These are phyloP conservation scores for Holacanthus passer DNA, from an alignment of 2,113 vertebrate species.

Conservation along the genomic window DNA sequence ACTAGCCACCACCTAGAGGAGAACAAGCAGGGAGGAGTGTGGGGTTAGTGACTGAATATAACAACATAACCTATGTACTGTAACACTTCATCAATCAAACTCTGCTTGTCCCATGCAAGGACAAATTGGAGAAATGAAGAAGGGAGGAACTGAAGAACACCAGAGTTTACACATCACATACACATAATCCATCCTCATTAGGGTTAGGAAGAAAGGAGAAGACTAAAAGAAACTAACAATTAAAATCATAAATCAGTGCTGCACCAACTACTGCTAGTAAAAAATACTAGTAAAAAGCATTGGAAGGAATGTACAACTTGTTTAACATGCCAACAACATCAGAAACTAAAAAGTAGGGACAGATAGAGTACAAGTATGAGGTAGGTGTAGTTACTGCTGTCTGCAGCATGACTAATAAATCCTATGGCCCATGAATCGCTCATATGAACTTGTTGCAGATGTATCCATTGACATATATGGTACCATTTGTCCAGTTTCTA, in stretches of 20 bases:
- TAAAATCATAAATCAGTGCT: slow-evolving; percentile 11
- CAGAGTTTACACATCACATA: neutral
- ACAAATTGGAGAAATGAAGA: neutral
- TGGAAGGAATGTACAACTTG: neutral
- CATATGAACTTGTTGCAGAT: too few relatives aligned
- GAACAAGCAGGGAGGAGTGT: neutral
- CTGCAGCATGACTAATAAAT: too few relatives aligned
- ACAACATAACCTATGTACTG: neutral
- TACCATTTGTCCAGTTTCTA: too few relatives aligned
- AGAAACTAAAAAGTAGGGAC: neutral
- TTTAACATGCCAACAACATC: neutral
- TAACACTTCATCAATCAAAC: slow-evolving; percentile 28
- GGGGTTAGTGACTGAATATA: slow-evolving; percentile 2
- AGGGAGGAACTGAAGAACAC: neutral
- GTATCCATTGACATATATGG: too few relatives aligned
- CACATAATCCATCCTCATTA: slow-evolving; percentile 30
- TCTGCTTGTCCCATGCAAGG: neutral
- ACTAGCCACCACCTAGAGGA: slow-evolving; percentile 87
- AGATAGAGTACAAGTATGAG: neutral
- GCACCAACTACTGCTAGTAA: neutral
- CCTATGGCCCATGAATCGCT: too few relatives aligned
- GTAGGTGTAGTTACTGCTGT: neutral
- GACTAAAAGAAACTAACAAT: neutral
- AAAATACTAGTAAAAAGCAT: neutral
- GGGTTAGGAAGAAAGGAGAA: neutral